phyloP scores from a whole-genome alignment of 92 coral and sea anemone genomes.

The Epizoanthus ramosus region DNA sequence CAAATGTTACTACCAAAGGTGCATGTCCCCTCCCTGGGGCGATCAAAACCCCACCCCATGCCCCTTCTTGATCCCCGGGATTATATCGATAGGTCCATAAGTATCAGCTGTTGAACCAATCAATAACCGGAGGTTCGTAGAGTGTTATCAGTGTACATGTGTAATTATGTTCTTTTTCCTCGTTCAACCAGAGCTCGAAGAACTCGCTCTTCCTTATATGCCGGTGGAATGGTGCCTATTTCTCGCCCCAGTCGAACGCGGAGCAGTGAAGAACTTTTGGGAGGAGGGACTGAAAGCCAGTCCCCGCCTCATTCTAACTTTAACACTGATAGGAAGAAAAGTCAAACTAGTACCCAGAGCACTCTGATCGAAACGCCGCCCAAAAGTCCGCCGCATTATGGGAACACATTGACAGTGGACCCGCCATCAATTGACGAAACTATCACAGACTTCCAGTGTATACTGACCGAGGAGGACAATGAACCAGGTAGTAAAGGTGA shows the following conservation, averaged over 20 bases:
- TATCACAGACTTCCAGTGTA: slow-evolving; percentile 65
- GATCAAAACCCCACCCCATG: no score
- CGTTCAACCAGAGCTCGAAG: slow-evolving; percentile 72
- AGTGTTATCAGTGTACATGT: no score
- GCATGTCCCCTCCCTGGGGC: no score
- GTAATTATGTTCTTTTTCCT: not conserved
- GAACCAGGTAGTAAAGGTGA: not conserved
- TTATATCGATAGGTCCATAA: no score
- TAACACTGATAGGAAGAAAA: slow-evolving; percentile 80
- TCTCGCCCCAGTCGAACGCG: slow-evolving; percentile 77
- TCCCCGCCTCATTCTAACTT: slow-evolving; percentile 40
- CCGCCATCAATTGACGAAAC: slow-evolving; percentile 77
- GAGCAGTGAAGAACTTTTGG: slow-evolving; percentile 75
- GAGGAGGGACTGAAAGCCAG: slow-evolving; percentile 27
- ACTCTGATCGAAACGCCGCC: slow-evolving; percentile 96
- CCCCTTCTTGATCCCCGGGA: no score
- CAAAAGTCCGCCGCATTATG: slow-evolving; percentile 81
- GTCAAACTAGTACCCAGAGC: slow-evolving; percentile 94
- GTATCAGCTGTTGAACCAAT: no score
- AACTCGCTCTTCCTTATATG: slow-evolving; percentile 95
- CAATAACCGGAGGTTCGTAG: no score
- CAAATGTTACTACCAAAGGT: no score
- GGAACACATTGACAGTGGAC: slow-evolving; percentile 78
- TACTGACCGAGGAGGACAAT: slow-evolving; percentile 26
- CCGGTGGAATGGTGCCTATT: slow-evolving; percentile 83